A percentile compares a stretch with the other conserved stretches of the same genome.
phyloP scores from a whole-genome alignment of 2,888 invertebrate genomes.

The Lycophotia porphyrea region DNA sequence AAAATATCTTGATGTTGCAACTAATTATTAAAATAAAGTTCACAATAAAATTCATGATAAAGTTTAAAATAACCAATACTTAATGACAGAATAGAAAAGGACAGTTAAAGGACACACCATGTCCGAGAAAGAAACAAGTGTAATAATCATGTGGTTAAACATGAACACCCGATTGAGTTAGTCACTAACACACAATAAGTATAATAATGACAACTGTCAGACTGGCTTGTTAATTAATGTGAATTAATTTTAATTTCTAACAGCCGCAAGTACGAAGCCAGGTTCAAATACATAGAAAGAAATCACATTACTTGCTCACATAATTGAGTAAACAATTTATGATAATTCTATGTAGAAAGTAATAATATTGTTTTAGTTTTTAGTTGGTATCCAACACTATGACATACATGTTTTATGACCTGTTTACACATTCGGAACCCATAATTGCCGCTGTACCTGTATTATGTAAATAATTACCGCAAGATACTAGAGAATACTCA shows the following conservation, averaged over 20 bases:
- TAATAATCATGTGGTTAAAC: background rate
- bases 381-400: background rate
- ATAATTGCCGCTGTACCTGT: background rate
- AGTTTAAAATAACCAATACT: background rate
- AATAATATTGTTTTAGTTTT: background rate
- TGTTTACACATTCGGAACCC: background rate
- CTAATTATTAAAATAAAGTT: background rate
- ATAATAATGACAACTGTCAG: slow-evolving; percentile 21
- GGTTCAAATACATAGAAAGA: slow-evolving; percentile 14
- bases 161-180: slow-evolving; percentile 13
- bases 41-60: background rate
- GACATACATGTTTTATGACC: background rate
- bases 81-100: background rate
- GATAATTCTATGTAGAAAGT: slow-evolving; percentile 5
- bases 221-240: slow-evolving; percentile 26
- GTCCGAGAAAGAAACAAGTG: background rate
- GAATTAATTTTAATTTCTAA: slow-evolving; percentile 35
- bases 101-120: background rate
- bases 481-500: background rate
- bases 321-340: background rate
- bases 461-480: background rate
- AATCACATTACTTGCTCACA: slow-evolving; percentile 5
- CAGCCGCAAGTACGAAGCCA: background rate
- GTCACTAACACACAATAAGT: slow-evolving; percentile 4
- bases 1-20: background rate